Evolutionary conservation across 1,140 invertebrate genomes (phyloP).

Genomic region (Periplaneta americana): DNA sequence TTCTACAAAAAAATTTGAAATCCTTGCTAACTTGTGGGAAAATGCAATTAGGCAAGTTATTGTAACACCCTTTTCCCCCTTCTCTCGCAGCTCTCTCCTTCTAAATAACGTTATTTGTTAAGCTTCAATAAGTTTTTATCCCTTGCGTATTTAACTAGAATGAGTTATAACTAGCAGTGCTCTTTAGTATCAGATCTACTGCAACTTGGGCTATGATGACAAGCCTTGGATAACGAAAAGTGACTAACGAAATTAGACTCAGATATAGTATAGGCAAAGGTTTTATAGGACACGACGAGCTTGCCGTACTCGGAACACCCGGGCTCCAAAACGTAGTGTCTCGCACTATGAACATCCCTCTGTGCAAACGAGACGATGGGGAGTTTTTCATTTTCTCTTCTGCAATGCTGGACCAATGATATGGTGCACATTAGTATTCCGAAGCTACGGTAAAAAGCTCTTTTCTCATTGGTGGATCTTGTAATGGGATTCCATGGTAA

Average conservation of each 20-base stretch:
- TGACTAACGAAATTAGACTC: constrained; percentile 16
- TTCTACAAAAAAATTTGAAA: neutral
- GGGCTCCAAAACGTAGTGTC: neutral
- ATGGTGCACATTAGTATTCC: constrained; percentile 6
- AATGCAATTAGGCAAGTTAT: neutral
- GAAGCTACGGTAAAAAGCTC: constrained; percentile 5
- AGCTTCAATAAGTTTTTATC: constrained; percentile 15
- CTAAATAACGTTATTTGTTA: constrained; percentile 16
- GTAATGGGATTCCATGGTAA: constrained; percentile 10
- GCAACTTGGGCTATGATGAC: constrained; percentile 2
- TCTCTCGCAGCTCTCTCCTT: constrained; percentile 3
- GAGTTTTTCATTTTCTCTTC: constrained; percentile 6
- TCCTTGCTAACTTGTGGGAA: neutral
- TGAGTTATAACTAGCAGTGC: constrained; percentile 4
- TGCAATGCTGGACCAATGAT: constrained; percentile 3
- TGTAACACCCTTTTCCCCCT: neutral
- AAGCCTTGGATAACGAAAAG: constrained; percentile 10
- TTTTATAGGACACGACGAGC: constrained; percentile 2
- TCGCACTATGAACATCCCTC: neutral
- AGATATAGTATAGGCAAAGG: constrained; percentile 3
- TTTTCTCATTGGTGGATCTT: constrained; percentile 2
- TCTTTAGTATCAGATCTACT: constrained; percentile 1
- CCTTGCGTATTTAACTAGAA: constrained; percentile 14
- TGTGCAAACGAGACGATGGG: neutral
- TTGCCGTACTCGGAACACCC: neutral